Evolutionary conservation across 2,797 vertebrate species (phyloP).

Genomic region (Vipera latastei): DNA sequence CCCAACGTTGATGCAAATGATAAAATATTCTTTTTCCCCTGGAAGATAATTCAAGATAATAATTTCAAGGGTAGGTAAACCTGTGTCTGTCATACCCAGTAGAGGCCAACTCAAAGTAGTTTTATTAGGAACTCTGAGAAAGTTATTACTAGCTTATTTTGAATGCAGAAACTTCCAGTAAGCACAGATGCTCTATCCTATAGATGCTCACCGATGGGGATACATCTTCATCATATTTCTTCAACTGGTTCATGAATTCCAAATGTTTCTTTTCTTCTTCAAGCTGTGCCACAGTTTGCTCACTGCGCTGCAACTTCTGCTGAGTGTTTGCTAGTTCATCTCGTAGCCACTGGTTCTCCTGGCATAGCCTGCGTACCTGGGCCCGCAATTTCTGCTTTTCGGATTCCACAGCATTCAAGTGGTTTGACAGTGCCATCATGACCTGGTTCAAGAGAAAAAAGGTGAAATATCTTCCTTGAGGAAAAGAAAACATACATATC

Average conservation of each 20-base stretch:
- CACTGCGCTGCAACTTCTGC: slow-evolving; percentile 96
- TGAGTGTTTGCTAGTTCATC: slow-evolving; percentile 97
- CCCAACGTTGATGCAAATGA: not conserved
- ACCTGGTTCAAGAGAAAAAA: slow-evolving; percentile 75
- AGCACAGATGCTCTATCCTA: not conserved
- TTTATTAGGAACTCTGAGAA: not conserved
- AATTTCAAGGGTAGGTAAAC: not conserved
- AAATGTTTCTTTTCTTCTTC: slow-evolving; percentile 99
- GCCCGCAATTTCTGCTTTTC: slow-evolving; percentile 98
- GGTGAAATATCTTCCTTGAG: not conserved
- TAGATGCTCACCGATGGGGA: slow-evolving; percentile 81
- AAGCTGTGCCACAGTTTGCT: slow-evolving; percentile 95
- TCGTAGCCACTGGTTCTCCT: slow-evolving; percentile 98
- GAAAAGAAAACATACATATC: not conserved
- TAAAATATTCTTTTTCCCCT: not conserved
- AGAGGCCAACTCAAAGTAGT: not conserved
- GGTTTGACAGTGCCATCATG: slow-evolving; percentile 97
- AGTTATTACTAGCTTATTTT: not conserved
- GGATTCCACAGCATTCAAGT: slow-evolving; percentile 94
- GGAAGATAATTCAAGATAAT: not conserved
- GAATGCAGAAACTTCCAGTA: not conserved
- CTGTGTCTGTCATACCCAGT: not conserved
- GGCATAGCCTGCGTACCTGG: slow-evolving; percentile 92
- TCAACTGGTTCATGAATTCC: slow-evolving; percentile 97
- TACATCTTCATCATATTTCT: slow-evolving; percentile 94